phyloP scores from a whole-genome alignment of 1,140 invertebrate genomes.

The Aphelinus certus region DNA sequence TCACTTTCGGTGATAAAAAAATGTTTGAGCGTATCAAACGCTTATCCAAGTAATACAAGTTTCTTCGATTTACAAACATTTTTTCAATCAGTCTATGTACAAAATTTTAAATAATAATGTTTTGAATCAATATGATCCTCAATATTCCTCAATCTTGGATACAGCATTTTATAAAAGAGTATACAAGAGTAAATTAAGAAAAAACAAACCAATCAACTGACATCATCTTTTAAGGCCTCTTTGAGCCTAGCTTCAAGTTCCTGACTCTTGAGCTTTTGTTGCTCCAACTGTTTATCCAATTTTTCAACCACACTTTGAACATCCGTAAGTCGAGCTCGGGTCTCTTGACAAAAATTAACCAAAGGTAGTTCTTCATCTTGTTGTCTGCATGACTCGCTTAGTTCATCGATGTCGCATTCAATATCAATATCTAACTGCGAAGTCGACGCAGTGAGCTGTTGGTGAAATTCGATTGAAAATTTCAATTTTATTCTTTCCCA shows the following conservation, averaged over 20 bases:
- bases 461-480: no score
- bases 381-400: slow-evolving; percentile 4
- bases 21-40: no score
- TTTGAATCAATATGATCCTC: no score
- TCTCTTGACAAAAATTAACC: slow-evolving; percentile 43
- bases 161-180: neutral
- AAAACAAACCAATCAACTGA: slow-evolving; percentile 6
- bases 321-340: slow-evolving; percentile 39
- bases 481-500: no score
- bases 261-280: slow-evolving; percentile 46
- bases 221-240: slow-evolving; percentile 46
- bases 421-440: slow-evolving; percentile 32
- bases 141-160: no score
- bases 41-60: no score
- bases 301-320: slow-evolving; percentile 42
- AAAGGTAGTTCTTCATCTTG: slow-evolving; percentile 37
- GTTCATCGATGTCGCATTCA: slow-evolving; percentile 40
- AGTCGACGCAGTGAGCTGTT: slow-evolving; percentile 5
- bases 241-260: slow-evolving; percentile 51
- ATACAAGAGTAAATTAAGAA: neutral
- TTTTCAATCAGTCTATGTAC: no score
- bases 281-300: slow-evolving; percentile 50
- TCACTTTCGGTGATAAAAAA: no score
- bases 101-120: no score
- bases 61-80: no score